Evolutionary conservation across 1,140 invertebrate genomes (phyloP).

Genomic region (Euura lappo): DNA sequence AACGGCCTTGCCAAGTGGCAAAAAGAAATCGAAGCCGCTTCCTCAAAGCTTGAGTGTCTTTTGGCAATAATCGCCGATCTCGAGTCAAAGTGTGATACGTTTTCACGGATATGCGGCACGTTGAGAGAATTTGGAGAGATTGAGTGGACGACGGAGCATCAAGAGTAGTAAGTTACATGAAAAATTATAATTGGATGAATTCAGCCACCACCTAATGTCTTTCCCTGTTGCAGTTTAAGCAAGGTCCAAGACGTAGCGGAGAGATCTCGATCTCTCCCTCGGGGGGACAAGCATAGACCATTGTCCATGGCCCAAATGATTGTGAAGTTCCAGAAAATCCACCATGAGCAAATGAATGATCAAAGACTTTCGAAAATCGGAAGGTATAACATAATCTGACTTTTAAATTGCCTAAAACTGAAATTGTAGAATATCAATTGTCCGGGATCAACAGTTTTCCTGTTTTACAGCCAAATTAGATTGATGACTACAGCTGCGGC

Average conservation of each 20-base stretch:
- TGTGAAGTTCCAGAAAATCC: slow-evolving; percentile 23
- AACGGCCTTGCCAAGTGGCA: slow-evolving; percentile 1
- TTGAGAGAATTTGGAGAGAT: slow-evolving; percentile 27
- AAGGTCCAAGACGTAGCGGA: neutral
- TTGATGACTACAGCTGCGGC: slow-evolving; percentile 10
- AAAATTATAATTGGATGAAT: neutral
- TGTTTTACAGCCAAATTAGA: slow-evolving; percentile 26
- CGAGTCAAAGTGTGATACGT: neutral
- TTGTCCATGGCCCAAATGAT: slow-evolving; percentile 35
- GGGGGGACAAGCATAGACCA: neutral
- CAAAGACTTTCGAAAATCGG: slow-evolving; percentile 21
- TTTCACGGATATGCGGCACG: neutral
- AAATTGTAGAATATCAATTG: no score
- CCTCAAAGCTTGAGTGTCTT: neutral
- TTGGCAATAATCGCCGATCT: neutral
- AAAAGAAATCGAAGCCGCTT: neutral
- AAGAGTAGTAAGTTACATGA: slow-evolving; percentile 28
- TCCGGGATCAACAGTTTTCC: neutral
- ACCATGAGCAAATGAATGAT: slow-evolving; percentile 18
- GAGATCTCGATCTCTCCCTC: neutral
- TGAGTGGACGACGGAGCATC: slow-evolving; percentile 28
- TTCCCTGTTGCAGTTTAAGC: neutral
- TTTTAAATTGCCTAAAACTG: no score
- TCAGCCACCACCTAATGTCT: neutral
- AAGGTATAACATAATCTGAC: slow-evolving; percentile 18